Base-by-base conservation (phyloP, 2,888 invertebrate species). In the Tolmerus cingulatus region DNA sequence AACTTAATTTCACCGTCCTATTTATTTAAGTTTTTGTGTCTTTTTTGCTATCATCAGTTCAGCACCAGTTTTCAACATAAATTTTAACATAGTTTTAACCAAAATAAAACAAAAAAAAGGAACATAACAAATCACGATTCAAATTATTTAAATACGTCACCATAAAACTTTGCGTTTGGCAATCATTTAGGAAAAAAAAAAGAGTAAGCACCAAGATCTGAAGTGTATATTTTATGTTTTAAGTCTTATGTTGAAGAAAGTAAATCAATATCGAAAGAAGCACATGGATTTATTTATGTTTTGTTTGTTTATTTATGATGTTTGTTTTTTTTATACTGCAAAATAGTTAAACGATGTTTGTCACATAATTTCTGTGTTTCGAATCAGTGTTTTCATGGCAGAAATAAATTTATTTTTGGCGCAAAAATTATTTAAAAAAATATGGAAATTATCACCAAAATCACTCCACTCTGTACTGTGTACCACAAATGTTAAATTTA, bases 381-480 rank as follows among this genome's bases (percentile, higher is more conserved):
- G 19, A 23, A 3, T 66, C 27, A 66, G 30, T 27, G 79, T 23
- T n/a, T 51, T 51, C 27, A 51, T 51, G 76, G 27, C 16, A 27
- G 14, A 81, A 30, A 40, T 5, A 23, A 23, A 27, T 9, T 23
- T 19, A 12, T 14, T 66, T 66, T 27, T 66, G 66, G 66, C 27
- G 66, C n/a, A 51, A 66, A 66, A 66, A 66, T 40, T 34, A 34
- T 34, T 34, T 0, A 43, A 43, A 12, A 12, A 23, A 66, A 23
- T 66, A 12, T n/a, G 34, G 14, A 16, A 76, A 76, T 3, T 30
- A 37, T n/a, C 34, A 37, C 76, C 34, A 78, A 66, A 40, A 23
- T 27, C 23, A 66, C 66, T 66, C 27, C 79, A 79, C 79, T 46
- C 66, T 79, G 51, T 51, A 79, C 78, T 78, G 43, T 78, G 78